These are phyloP conservation scores for Terebella lapidaria DNA, from an alignment of 2,888 invertebrate species.

Conservation along the genomic window DNA sequence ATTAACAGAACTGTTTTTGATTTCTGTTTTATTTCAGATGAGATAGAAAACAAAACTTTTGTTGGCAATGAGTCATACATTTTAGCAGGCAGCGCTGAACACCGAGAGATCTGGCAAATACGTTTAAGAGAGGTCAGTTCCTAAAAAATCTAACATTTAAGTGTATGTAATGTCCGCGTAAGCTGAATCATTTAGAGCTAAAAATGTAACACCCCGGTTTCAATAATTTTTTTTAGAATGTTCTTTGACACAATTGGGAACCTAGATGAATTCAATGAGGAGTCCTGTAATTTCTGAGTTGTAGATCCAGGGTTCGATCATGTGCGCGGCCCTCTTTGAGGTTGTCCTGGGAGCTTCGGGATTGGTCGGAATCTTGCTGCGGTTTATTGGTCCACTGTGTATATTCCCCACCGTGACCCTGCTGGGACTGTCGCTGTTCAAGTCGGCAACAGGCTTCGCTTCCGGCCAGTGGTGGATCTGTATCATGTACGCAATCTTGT, in stretches of 20 bases:
- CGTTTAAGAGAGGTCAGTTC: slow-evolving; percentile 40
- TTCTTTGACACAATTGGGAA: too few relatives aligned
- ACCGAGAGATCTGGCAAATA: slow-evolving; percentile 41
- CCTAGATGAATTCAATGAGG: too few relatives aligned
- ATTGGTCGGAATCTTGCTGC: slow-evolving; percentile 69
- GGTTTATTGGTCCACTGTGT: slow-evolving; percentile 75
- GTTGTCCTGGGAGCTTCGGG: slow-evolving; percentile 68
- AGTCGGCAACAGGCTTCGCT: slow-evolving; percentile 75
- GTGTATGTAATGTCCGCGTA: too few relatives aligned
- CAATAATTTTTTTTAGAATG: too few relatives aligned
- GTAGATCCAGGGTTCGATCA: slow-evolving; percentile 74
- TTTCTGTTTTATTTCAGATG: slow-evolving; percentile 5
- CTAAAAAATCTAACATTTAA: too few relatives aligned
- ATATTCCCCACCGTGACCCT: slow-evolving; percentile 79
- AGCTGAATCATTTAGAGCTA: too few relatives aligned
- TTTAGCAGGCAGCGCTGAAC: slow-evolving; percentile 33
- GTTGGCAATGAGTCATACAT: slow-evolving; percentile 18
- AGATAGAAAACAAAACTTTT: slow-evolving; percentile 3
- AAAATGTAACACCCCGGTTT: too few relatives aligned
- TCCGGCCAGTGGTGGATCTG: slow-evolving; percentile 80
- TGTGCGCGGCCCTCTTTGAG: slow-evolving; percentile 72
- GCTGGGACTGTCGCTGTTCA: slow-evolving; percentile 76
- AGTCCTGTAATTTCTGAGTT: too few relatives aligned
- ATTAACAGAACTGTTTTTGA: too few relatives aligned
- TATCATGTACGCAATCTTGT: slow-evolving; percentile 61